Evolutionary conservation across 2,113 vertebrate genomes (phyloP).

Genomic region (Ivindomyrus marchei): DNA sequence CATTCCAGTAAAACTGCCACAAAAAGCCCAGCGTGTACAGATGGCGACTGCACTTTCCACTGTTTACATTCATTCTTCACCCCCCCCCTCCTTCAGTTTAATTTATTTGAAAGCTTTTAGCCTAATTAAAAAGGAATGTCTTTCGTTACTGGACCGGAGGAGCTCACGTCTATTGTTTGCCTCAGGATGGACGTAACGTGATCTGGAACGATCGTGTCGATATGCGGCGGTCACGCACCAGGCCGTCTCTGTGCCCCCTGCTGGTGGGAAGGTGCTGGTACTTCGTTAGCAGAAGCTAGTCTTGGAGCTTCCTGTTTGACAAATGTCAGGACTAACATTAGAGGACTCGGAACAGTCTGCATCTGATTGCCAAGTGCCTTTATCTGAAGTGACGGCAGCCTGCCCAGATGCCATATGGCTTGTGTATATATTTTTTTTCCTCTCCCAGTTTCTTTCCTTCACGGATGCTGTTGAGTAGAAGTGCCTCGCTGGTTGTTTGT

Average conservation of each 20-base stretch:
- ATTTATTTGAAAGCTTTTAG: constrained; percentile 17
- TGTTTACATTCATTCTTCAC: neutral
- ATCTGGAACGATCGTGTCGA: neutral
- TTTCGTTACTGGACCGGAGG: neutral
- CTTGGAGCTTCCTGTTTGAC: neutral
- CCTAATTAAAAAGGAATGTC: constrained; percentile 13
- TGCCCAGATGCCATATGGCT: neutral
- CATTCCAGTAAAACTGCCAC: neutral
- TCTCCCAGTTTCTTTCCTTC: neutral
- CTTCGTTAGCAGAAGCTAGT: neutral
- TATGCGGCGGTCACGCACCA: neutral
- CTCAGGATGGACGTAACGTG: neutral
- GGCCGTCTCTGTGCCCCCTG: neutral
- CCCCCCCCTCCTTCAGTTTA: constrained; percentile 13
- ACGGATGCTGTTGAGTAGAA: neutral
- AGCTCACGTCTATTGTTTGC: neutral
- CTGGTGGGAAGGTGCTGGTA: neutral
- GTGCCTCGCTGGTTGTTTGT: neutral
- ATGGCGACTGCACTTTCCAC: neutral
- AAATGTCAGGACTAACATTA: neutral
- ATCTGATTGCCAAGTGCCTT: neutral
- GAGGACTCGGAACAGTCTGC: neutral
- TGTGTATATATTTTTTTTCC: neutral
- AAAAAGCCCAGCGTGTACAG: neutral
- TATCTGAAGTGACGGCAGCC: neutral